Evolutionary conservation across 53 echinoderm and acorn worm genomes (phyloP).

Genomic region (Arbacia lixula): DNA sequence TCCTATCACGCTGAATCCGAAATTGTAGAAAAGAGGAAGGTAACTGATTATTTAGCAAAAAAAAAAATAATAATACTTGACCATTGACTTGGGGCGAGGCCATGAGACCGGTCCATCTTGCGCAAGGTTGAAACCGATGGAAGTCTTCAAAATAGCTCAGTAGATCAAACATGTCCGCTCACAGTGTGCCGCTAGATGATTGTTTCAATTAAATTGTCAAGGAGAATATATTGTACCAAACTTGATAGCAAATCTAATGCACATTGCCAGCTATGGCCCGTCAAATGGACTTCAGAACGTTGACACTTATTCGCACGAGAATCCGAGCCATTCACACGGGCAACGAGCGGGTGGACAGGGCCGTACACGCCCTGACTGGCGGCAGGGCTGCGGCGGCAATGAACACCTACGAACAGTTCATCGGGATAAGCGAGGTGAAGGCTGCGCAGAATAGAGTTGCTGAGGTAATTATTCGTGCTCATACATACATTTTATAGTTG

Average conservation of each 20-base stretch:
- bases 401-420: constrained; percentile 76
- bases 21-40: no score
- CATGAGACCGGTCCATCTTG: no score
- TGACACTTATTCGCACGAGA: constrained; percentile 16
- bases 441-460: constrained; percentile 81
- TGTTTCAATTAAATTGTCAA: neutral
- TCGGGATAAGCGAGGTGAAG: constrained; percentile 91
- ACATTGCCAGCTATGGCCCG: constrained; percentile 3
- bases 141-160: no score
- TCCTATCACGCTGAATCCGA: no score
- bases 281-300: constrained; percentile 20
- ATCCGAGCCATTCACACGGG: constrained; percentile 33
- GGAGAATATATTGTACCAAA: neutral
- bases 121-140: no score
- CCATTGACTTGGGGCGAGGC: no score
- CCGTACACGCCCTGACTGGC: constrained; percentile 21
- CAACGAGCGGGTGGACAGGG: constrained; percentile 24
- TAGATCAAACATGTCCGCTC: neutral
- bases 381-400: constrained; percentile 60
- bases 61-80: no score
- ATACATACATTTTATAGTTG: neutral
- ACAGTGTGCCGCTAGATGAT: neutral
- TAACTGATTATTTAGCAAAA: no score
- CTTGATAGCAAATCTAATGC: no score
- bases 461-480: constrained; percentile 56